Base-by-base conservation (phyloP, 2,888 invertebrate genomes). In the Cheilosia vulpina region DNA sequence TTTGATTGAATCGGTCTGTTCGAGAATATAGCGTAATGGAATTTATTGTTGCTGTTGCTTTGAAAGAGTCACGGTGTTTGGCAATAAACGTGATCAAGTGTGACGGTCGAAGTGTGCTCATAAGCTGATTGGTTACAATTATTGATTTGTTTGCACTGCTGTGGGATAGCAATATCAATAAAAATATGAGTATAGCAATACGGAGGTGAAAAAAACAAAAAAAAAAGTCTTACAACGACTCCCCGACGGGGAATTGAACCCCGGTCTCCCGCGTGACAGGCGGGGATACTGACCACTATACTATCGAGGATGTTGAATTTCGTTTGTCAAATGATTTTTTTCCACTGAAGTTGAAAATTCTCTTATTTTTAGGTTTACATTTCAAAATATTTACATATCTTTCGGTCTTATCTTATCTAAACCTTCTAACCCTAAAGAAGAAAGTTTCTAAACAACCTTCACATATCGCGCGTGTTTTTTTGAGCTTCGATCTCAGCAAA, bases 211-310 rank as follows among this genome's bases (percentile, higher is more conserved):
- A 21, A 21, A 2, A 21, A 21, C 1, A 21, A 2, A 6, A n/a
- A 31, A 31, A 55, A 55, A 19, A 27, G 13, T 2, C 1, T 24
- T 0, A 24, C 38, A 38, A 4, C 0, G 11, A 38, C 79, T 79
- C 71, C 72, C 79, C 79, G 79, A 79, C 79, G 79, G 79, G 79
- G 79, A 79, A 79, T 79, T 72, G 79, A 79, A 79, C 79, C 79
- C 79, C 79, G 72, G 79, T 72, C 79, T 79, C 72, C 72, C 72
- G 79, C 79, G 79, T 80, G 79, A 80, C 79, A 80, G 72, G 79
- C 79, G 79, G 84, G 84, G 80, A 85, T 85, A 85, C 84, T 85
- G 55, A 85, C 84, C 84, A 85, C 80, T 85, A 85, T 85, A 80
- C 84, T 85, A 85, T 85, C 80, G 84, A 80, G 84, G 80, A 85